Evolutionary conservation across 2,888 invertebrate species (phyloP).

Genomic region (Lasioglossum lativentre): DNA sequence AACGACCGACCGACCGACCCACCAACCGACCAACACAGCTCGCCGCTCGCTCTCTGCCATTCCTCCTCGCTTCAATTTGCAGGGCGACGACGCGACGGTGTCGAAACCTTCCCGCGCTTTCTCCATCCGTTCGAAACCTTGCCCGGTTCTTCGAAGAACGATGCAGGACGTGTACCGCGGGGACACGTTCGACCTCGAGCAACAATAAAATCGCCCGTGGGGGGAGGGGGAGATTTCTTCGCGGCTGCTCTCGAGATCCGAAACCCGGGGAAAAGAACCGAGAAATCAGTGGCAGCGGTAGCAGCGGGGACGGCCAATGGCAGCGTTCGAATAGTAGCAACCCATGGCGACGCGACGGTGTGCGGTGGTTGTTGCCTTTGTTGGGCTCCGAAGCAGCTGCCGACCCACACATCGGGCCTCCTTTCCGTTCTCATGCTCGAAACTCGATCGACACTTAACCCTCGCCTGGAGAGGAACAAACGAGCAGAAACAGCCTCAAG

Average conservation of each 20-base stretch:
- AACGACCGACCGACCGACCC: conserved; percentile 4
- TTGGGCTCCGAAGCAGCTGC: conserved; percentile 78
- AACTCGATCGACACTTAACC: conserved; percentile 82
- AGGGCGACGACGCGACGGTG: conserved; percentile 51
- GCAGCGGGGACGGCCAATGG: background rate
- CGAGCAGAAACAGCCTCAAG: conserved; percentile 37
- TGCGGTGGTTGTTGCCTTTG: conserved; percentile 74
- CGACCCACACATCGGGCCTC: conserved; percentile 78
- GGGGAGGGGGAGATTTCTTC: background rate
- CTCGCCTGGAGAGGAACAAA: conserved; percentile 42
- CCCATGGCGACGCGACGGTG: conserved; percentile 24
- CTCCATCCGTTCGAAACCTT: conserved; percentile 53
- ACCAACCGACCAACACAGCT: background rate
- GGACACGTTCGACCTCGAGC: conserved; percentile 24
- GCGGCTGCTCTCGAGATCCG: conserved; percentile 2
- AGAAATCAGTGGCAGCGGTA: conserved; percentile 48
- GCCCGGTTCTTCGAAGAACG: conserved; percentile 39
- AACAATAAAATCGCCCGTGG: conserved; percentile 9
- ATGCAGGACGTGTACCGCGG: background rate
- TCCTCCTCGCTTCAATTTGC: conserved; percentile 63
- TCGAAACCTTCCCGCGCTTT: conserved; percentile 71
- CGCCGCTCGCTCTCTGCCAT: background rate
- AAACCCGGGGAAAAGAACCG: conserved; percentile 18
- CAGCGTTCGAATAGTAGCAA: conserved; percentile 33
- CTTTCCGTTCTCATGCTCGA: conserved; percentile 83